Base-by-base conservation (phyloP, 2,113 vertebrate species). In the Poeciliopsis turrubarensis region DNA sequence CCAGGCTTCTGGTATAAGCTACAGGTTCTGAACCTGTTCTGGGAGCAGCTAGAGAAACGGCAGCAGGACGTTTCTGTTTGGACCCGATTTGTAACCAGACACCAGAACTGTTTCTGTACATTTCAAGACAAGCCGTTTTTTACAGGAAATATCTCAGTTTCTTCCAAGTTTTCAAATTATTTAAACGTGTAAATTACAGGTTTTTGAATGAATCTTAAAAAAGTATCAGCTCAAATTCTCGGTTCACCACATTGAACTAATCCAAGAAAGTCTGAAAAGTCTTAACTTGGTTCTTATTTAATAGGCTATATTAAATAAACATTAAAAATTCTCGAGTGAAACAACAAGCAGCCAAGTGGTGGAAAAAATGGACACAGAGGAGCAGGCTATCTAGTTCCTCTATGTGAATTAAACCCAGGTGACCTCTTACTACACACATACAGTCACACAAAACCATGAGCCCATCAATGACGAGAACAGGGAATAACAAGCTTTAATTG, bases 331-430 rank as follows among this genome's bases (percentile, higher is more conserved):
- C 72, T 84, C 80, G 17, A 19, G 74, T 66, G 65, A 72, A 37
- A 34, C 54, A 75, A 68, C 63, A 77, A 67, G 37, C 77, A 75
- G 63, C 68, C 74, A 68, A 51, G 75, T 57, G 0, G 2, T 57
- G 77, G 73, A 72, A 86, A 82, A 82, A 44, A 70, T 77, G 47
- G 76, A 78, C 87, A 87, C 83, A 72, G 71, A 88, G n/a, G 77
- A 88, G 83, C 75, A 65, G 78, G 81, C 72, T 81, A 76, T 79
- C 77, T 74, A 74, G 78, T 85, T 84, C 37, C 79, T 79, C 57
- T 63, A 72, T 12, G 65, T 65, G 80, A 85, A 86, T 89, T 71
- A 81, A 84, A 63, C 85, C 75, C 72, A 73, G 77, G 76, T 90
- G 86, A 92, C 87, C 87, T 90, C 75, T 82, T 78, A 86, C 78